Evolutionary conservation across 2,113 vertebrate genomes (phyloP).

Genomic region (Chascanopsetta lugubris): DNA sequence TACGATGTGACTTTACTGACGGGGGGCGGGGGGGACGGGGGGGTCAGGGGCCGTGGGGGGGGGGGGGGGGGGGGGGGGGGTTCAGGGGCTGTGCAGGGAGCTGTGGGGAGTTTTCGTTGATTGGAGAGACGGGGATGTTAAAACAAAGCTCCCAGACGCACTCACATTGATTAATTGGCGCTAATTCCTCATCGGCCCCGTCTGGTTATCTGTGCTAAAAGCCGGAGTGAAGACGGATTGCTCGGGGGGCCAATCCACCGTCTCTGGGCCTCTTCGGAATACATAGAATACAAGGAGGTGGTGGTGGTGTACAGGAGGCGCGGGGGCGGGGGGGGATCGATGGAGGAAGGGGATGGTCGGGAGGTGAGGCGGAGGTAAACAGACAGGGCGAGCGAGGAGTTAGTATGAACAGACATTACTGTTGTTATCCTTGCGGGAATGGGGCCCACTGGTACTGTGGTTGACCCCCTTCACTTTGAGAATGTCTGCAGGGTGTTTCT

Average conservation of each 20-base stretch:
- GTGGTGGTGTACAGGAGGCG: constrained; percentile 6
- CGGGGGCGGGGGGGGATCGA: constrained; percentile 18
- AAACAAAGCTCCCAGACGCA: constrained; percentile 11
- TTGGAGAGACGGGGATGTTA: constrained; percentile 4
- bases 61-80: background rate
- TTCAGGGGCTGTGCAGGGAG: constrained; percentile 15
- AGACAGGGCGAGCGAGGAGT: constrained; percentile 55
- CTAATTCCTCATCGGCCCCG: constrained; percentile 20
- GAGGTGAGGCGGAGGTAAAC: constrained; percentile 53
- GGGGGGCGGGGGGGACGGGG: constrained; percentile 4
- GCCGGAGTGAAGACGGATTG: constrained; percentile 39
- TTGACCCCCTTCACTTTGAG: constrained; percentile 49
- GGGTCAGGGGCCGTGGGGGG: constrained; percentile 2
- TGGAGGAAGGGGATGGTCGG: constrained; percentile 32
- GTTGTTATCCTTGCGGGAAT: constrained; percentile 65
- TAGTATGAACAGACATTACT: constrained; percentile 46
- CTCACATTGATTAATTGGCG: constrained; percentile 21
- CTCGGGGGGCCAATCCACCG: constrained; percentile 3
- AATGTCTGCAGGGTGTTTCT: constrained; percentile 41
- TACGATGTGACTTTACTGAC: constrained; percentile 31
- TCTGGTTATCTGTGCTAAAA: constrained; percentile 45
- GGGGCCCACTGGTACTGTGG: constrained; percentile 47
- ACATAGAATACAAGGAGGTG: too few species aligned
- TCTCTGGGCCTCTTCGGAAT: constrained; percentile 21
- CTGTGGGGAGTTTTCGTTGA: constrained; percentile 10